Evolutionary conservation across 2,888 invertebrate species (phyloP).

Genomic region (Andrena marginata): DNA sequence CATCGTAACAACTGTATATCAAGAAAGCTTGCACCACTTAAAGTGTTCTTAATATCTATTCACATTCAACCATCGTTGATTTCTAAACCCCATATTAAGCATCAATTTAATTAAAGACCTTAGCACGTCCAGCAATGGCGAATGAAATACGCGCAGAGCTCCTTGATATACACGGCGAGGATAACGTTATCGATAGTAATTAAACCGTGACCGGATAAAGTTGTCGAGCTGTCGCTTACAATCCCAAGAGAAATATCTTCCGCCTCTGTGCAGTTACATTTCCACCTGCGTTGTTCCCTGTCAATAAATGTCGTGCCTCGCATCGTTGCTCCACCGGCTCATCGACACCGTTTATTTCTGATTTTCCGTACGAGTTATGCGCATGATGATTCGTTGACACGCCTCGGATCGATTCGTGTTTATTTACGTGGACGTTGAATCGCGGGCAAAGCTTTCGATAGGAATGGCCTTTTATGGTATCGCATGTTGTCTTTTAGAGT

Average conservation of each 20-base stretch:
- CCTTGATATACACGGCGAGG: neutral
- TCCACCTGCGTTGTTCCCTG: slow-evolving; percentile 31
- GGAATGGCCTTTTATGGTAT: neutral
- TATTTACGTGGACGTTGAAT: slow-evolving; percentile 10
- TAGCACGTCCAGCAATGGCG: neutral
- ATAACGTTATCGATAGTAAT: slow-evolving; percentile 25
- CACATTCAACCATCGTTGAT: no score
- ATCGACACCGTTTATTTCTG: slow-evolving; percentile 11
- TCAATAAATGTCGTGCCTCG: slow-evolving; percentile 25
- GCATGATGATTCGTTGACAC: slow-evolving; percentile 22
- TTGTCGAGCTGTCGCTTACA: slow-evolving; percentile 29
- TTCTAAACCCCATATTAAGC: no score
- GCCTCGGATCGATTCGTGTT: slow-evolving; percentile 8
- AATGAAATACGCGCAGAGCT: slow-evolving; percentile 13
- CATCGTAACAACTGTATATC: no score
- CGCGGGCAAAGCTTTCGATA: neutral
- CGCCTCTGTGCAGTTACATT: slow-evolving; percentile 23
- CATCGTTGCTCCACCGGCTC: neutral
- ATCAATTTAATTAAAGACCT: slow-evolving; percentile 20
- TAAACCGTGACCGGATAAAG: slow-evolving; percentile 26
- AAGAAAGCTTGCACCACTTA: no score
- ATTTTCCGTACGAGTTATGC: neutral
- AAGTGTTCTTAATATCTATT: no score
- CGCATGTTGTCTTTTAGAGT: no score
- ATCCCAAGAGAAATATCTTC: slow-evolving; percentile 29